Evolutionary conservation across 2,797 vertebrate species (phyloP), one percentile per base, ranked within the genome.

Genomic region (Benthosema pterotum): DNA sequence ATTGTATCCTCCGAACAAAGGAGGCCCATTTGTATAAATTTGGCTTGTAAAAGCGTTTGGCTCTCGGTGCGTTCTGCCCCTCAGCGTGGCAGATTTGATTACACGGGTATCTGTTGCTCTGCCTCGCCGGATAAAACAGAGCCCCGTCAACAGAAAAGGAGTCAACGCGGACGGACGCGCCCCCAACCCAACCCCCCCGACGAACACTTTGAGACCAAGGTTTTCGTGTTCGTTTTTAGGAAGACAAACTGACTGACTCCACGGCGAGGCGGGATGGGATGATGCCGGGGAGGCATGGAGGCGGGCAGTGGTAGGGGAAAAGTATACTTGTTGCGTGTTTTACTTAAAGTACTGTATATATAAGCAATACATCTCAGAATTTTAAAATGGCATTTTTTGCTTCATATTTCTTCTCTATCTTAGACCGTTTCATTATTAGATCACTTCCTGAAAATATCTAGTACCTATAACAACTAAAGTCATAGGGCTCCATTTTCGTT

Each of bases 21-120:
- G 78, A 83, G 72, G 79, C 67, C 83, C 85, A 86, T 88, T 88
- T 89, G 87, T 88, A 84, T 84, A 81, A 78, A 88, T 87, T 87
- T 88, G 86, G 85, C 87, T 85, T 66, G 78, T 78, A 75, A 77
- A n/a, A 66, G 49, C 52, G 60, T 71, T 87, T 89, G 85, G 86
- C 85, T 78, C 78, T 74, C 46, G n/a, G n/a, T 25, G 22, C 50
- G 74, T 82, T 13, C 71, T 53, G 42, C 71, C 80, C 65, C 74
- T 72, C n/a, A 71, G 80, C 79, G 50, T 81, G 60, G 80, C 77
- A 77, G 84, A 89, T 88, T 87, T 82, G 82, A 88, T 90, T 89
- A 85, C 82, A 85, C 69, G 83, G 77, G 65, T 87, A 87, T 88
- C 80, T 87, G 85, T 87, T 89, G 75, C 87, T 77, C 83, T 80